Base-by-base conservation (phyloP, 1,140 invertebrate genomes). In the Neotoxoptera formosana region DNA sequence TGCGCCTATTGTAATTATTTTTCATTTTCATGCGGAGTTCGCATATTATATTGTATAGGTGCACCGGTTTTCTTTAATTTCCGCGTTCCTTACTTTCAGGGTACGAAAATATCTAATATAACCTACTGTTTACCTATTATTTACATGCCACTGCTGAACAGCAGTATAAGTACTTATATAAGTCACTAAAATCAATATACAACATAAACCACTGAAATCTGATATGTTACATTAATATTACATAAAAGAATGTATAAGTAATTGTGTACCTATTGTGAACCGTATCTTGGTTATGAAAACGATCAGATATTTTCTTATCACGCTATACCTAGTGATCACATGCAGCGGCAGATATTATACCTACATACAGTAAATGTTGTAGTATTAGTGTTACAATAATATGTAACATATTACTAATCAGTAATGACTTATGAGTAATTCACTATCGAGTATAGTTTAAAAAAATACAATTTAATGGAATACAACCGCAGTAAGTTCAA, bases 101-200 rank as follows among this genome's bases (percentile, higher is more conserved):
- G 4, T 11, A 47, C 84, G 41, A 30, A 86, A 47, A 86, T 45
- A 45, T 25, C 83, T 45, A 84, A 84, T 41, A 30, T 7, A 47
- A 47, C 8, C 83, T 36, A 84, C 45, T 86, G 84, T 86, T 86
- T 86, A 47, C 41, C 84, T 41, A 86, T 86, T 86, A 45, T 47
- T 86, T 47, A 86, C 84, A 86, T 45, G 84, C 84, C 45, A 41
- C 41, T 45, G 84, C 25, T 47, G 45, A n/a, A n/a, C n/a, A n/a
- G n/a, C n/a, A n/a, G n/a, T n/a, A n/a, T n/a, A n/a, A n/a, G n/a
- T 47, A 30, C 84, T 86, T 86, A 86, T 47, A 41, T 86, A 86
- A 86, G 84, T 86, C 84, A 4, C 14, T 25, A 86, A 86, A 86
- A 86, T 86, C 84, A 86, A 86, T 86, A 86, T 47, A 76, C 11